These are phyloP conservation scores for Enchytraeus crypticus DNA, from an alignment of 2,888 invertebrate species.

Conservation along the genomic window DNA sequence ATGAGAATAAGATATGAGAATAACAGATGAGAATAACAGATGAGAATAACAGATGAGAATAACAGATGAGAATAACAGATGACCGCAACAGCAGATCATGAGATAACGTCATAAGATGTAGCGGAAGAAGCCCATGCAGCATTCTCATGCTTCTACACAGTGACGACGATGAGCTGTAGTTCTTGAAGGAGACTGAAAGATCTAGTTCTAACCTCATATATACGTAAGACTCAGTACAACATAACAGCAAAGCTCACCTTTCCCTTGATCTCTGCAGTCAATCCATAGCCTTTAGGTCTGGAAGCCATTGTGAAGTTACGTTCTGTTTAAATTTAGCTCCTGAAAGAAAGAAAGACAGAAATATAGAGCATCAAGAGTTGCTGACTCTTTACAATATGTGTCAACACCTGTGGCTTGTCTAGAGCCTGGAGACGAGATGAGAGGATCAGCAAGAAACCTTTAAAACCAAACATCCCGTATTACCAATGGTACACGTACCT, in stretches of 20 bases:
- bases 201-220: too few relatives aligned
- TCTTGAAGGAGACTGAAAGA: too few relatives aligned
- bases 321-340: neutral
- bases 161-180: too few relatives aligned
- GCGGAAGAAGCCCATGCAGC: too few relatives aligned
- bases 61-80: too few relatives aligned
- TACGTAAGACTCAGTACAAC: too few relatives aligned
- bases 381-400: neutral
- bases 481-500: neutral
- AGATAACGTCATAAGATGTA: too few relatives aligned
- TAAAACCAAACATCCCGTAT: neutral
- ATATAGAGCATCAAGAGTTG: neutral
- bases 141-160: too few relatives aligned
- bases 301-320: constrained; percentile 31
- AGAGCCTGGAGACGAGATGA: neutral
- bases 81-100: too few relatives aligned
- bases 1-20: too few relatives aligned
- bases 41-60: too few relatives aligned
- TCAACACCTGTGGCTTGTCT: neutral
- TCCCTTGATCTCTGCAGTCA: constrained; percentile 51
- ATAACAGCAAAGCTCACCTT: constrained; percentile 65
- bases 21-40: too few relatives aligned
- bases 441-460: neutral
- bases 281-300: constrained; percentile 34
- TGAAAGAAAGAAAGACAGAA: neutral